phyloP scores from a whole-genome alignment of 2,113 vertebrate genomes.

The Lepus europaeus region DNA sequence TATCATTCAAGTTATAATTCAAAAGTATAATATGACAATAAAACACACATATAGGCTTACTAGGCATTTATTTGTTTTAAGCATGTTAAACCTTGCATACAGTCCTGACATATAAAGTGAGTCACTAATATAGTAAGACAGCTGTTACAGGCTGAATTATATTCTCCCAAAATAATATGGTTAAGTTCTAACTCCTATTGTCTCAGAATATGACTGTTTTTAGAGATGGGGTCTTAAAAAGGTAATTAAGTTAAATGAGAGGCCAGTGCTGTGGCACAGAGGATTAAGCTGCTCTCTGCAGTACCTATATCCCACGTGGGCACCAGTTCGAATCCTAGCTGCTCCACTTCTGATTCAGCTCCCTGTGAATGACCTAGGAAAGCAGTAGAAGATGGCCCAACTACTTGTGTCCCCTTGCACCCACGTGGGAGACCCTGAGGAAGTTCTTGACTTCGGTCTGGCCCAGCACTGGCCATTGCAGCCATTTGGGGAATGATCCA shows the following conservation, averaged over 20 bases:
- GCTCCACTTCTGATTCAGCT: too few relatives aligned
- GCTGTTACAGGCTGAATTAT: neutral
- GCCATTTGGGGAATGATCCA: too few relatives aligned
- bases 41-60: constrained; percentile 41
- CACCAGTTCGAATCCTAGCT: too few relatives aligned
- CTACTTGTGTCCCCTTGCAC: too few relatives aligned
- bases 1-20: constrained; percentile 17
- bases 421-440: too few relatives aligned
- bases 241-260: neutral
- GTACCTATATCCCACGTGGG: too few relatives aligned
- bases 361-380: too few relatives aligned
- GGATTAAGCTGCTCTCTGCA: too few relatives aligned
- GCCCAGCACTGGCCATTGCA: too few relatives aligned
- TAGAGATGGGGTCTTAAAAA: neutral
- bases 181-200: neutral
- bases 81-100: constrained; percentile 7
- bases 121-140: neutral
- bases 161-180: neutral
- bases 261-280: too few relatives aligned
- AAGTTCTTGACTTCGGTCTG: too few relatives aligned
- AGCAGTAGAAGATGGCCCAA: too few relatives aligned
- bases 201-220: neutral
- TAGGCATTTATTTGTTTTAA: constrained; percentile 33
- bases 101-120: neutral
- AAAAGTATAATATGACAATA: constrained; percentile 48